Evolutionary conservation across 2,113 vertebrate species (phyloP).

Genomic region (Lamprotornis superbus): DNA sequence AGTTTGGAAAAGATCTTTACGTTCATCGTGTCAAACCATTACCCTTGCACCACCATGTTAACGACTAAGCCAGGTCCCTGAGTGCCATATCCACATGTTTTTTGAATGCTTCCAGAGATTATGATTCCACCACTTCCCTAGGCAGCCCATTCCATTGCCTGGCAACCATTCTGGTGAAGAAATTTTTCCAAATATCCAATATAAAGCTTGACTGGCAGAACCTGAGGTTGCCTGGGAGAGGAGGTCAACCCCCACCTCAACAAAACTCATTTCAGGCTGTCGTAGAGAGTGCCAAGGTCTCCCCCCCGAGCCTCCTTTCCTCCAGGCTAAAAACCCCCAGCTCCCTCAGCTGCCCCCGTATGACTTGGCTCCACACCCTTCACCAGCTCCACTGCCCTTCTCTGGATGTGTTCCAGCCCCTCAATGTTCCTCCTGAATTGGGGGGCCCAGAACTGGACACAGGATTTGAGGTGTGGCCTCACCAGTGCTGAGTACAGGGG

Average conservation of each 20-base stretch:
- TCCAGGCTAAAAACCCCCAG: not conserved
- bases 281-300: not conserved
- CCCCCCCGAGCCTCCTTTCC: not conserved
- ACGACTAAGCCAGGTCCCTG: not conserved
- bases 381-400: not conserved
- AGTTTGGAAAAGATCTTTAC: not conserved
- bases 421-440: not conserved
- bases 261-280: not conserved
- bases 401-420: rapidly evolving
- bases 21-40: not conserved
- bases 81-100: not conserved
- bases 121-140: not conserved
- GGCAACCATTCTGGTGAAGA: not conserved
- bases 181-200: not conserved
- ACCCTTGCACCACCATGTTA: not conserved
- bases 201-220: not conserved
- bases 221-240: not conserved
- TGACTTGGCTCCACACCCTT: not conserved
- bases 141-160: not conserved
- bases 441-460: not conserved
- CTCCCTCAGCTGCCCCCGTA: rapidly evolving
- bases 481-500: rapidly evolving
- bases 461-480: rapidly evolving
- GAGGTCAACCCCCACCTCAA: not conserved
- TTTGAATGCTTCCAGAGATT: not conserved